Base-by-base conservation (phyloP, 2,797 vertebrate genomes). In the Enoplosus armatus region DNA sequence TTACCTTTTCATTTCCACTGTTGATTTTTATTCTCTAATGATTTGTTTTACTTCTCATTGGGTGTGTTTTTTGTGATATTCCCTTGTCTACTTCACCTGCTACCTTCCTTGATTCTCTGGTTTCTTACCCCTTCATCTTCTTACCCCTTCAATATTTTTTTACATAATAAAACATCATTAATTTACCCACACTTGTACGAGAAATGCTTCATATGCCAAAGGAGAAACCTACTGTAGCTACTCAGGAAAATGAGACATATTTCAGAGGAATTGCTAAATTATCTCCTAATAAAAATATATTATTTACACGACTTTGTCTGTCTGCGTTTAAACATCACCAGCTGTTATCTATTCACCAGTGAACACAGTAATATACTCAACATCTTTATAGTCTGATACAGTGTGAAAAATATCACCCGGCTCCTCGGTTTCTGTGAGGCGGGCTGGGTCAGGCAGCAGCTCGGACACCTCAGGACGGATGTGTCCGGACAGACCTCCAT, bases 391-490 rank as follows among this genome's bases (percentile, higher is more conserved):
- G 20, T 8, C 2, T 16, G 26, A 3, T 0, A 2, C 10, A 24
- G 8, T 6, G 14, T 16, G 1, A 3, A 16, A 56, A 20, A 2
- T 27, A 31, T 1, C 5, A 64, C 3, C 75, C 54, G 78, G 43
- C 31, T 41, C 6, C 51, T 45, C n/a, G 4, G 71, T 6, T 0
- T 7, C 6, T 12, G 68, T 53, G 14, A 39, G 56, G 64, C 85
- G n/a, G 85, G 60, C 73, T 0, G 48, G 24, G 51, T 65, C 85
- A 89, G 91, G 87, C 92, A 79, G 63, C 78, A 72, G 78, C 72
- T 59, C 85, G 91, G 92, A 65, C 91, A 90, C 80, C 87, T 72
- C 84, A n/a, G 54, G 29, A 1, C 58, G 77, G 75, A 74, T 35
- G 60, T 18, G 84, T 55, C 86, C 83, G 75, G 22, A 45, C 66